Percentiles rank a stretch among this genome's conserved stretches.
Evolutionary conservation across 2,888 invertebrate genomes (phyloP).

Genomic region (Monopis laevigella): DNA sequence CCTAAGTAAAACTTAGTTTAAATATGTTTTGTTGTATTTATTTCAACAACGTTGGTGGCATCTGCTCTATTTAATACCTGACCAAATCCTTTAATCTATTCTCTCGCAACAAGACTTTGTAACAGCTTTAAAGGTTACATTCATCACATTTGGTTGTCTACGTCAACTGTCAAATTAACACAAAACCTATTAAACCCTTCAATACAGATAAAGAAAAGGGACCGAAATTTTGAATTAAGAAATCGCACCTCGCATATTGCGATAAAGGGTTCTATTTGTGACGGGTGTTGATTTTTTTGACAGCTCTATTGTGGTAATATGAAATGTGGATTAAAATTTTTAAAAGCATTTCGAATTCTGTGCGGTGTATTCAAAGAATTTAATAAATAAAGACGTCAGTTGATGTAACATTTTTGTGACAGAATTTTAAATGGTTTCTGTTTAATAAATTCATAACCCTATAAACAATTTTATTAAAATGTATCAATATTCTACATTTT

Average conservation of each 20-base stretch:
- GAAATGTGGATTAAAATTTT: slow-evolving; percentile 35
- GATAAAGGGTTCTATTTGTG: slow-evolving; percentile 40
- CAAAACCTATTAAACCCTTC: slow-evolving; percentile 35
- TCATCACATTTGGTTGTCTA: slow-evolving; percentile 22
- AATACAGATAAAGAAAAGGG: slow-evolving; percentile 20
- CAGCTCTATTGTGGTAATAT: slow-evolving; percentile 34
- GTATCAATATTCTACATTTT: no score
- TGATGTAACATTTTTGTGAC: no score
- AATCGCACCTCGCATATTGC: slow-evolving; percentile 25
- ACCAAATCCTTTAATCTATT: slow-evolving; percentile 39
- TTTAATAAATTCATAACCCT: no score
- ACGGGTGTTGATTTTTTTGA: slow-evolving; percentile 45
- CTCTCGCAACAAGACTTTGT: no score
- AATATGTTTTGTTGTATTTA: no score
- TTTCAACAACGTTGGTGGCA: slow-evolving; percentile 28
- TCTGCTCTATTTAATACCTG: slow-evolving; percentile 34
- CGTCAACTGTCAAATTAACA: slow-evolving; percentile 49
- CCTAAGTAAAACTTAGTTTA: no score
- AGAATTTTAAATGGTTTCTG: no score
- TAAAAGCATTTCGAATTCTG: slow-evolving; percentile 27
- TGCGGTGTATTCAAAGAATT: no score
- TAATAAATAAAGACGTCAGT: no score
- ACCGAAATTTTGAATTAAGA: slow-evolving; percentile 33
- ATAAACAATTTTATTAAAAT: no score
- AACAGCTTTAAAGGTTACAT: slow-evolving; percentile 6